Base-by-base conservation (phyloP, 92 coral and sea anemone genomes). In the Zoanthus sansibaricus region DNA sequence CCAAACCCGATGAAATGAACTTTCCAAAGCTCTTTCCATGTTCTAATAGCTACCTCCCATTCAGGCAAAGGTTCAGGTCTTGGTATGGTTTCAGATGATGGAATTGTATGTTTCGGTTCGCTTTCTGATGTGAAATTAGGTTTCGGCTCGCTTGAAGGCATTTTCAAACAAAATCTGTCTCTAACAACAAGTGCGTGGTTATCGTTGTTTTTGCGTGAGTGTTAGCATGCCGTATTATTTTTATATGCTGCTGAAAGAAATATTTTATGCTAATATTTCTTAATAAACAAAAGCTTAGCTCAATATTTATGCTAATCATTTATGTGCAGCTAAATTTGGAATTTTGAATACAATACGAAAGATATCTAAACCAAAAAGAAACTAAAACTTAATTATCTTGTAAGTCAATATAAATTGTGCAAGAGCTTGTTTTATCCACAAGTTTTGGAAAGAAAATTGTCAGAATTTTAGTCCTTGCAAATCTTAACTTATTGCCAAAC, bases 61-160 rank as follows among this genome's bases (percentile, higher is more conserved):
- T 94, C 94, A 4, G 98, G 98, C 12, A 94, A 30, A 64, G 98
- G 98, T 58, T 94, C 98, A 0, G 97, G 95, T 55, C 89, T 86
- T 21, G 95, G 90, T 25, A 42, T 25, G 16, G 74, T n/a, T 5
- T 30, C 49, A 42, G 71, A 49, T 51, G 15, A 10, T 46, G 21
- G 45, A 9, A 51, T 3, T 15, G 58, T 12, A 30, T 32, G 33
- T 82, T 72, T 49, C 9, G 20, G 25, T 47, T 87, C 78, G 25
- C 85, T 62, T 71, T 90, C 89, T 5, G 86, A 17, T 0, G 87
- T 25, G 4, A 33, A 44, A 25, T 15, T 69, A 2, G 45, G 31
- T 69, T 69, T 33, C 3, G 74, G 74, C 11, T 69, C 45, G 17
- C 74, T 69, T 11, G 74, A 68, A 1, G 90, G 83, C 72, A 72